Percentiles rank a stretch among this genome's conserved stretches.
Conservation (phyloP, 1,140 invertebrate genomes). For the Drosophila repleta region DNA sequence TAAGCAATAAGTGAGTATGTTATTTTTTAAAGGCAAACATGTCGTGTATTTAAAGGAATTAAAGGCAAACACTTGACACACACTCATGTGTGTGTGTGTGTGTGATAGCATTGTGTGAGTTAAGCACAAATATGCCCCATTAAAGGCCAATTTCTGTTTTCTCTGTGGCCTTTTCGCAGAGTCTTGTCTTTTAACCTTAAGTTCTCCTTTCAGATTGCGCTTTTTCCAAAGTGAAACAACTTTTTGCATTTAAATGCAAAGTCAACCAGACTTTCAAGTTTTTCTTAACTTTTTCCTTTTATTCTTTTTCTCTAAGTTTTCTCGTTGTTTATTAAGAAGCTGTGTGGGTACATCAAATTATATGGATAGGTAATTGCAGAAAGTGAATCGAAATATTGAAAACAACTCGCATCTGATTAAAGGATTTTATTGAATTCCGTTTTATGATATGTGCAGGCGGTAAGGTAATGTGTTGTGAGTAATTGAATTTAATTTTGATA, state of each 20-base stretch:
- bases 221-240: conserved; percentile 16
- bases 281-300: conserved; percentile 5
- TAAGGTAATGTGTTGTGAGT: no score
- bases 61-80: conserved; percentile 45
- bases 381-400: conserved; percentile 8
- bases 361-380: background rate
- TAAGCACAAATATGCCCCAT: conserved; percentile 14
- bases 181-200: conserved; percentile 9
- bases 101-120: background rate
- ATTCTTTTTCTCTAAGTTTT: conserved; percentile 6
- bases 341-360: conserved; percentile 10
- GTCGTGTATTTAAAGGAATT: conserved; percentile 44
- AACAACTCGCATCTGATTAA: no score
- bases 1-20: background rate
- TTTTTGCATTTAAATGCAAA: conserved; percentile 51
- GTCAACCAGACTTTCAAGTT: conserved; percentile 29
- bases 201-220: conserved; percentile 9
- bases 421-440: no score
- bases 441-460: no score
- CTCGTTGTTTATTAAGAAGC: background rate
- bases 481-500: no score
- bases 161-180: conserved; percentile 14
- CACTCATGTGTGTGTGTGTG: background rate
- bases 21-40: conserved; percentile 31
- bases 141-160: background rate